A percentile compares a stretch with the other conserved stretches of the same genome.
Evolutionary conservation across 2,888 invertebrate species (phyloP).

Genomic region (Eilema sororculum): DNA sequence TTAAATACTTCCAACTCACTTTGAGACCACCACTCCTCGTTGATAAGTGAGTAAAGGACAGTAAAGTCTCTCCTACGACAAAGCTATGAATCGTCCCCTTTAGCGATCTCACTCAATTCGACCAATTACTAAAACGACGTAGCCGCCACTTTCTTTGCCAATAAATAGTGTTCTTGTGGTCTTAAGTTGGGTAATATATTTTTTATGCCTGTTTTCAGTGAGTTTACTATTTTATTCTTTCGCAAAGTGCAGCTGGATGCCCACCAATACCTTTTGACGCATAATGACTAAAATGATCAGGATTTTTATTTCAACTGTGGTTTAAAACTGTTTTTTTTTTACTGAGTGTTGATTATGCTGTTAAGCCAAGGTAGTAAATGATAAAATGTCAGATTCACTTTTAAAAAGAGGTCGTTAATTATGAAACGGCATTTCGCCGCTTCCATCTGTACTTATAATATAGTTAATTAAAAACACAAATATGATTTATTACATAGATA

Average conservation of each 20-base stretch:
- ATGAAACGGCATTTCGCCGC: not conserved
- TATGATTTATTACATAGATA: slow-evolving; percentile 31
- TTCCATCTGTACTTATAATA: not conserved
- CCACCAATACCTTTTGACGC: no score
- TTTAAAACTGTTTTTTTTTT: not conserved
- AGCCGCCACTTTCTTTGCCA: slow-evolving; percentile 42
- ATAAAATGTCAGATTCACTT: not conserved
- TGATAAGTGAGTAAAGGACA: slow-evolving; percentile 60
- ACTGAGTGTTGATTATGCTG: not conserved
- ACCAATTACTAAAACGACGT: slow-evolving; percentile 62
- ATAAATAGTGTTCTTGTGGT: not conserved
- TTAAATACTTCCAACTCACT: slow-evolving; percentile 53
- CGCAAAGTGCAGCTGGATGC: not conserved
- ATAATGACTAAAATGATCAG: no score
- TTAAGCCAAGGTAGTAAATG: not conserved
- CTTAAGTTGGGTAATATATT: not conserved
- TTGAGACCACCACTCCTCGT: slow-evolving; percentile 53
- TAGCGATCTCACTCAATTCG: slow-evolving; percentile 60
- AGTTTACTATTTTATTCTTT: not conserved
- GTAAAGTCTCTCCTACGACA: slow-evolving; percentile 74
- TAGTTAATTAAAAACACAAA: slow-evolving; percentile 12
- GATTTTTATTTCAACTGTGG: not conserved
- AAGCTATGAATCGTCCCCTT: slow-evolving; percentile 71
- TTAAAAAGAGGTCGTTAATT: not conserved
- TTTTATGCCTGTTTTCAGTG: not conserved